Percentiles rank a stretch among this genome's conserved stretches.
Evolutionary conservation across 2,797 vertebrate genomes (phyloP).

Genomic region (Trachops cirrhosus): DNA sequence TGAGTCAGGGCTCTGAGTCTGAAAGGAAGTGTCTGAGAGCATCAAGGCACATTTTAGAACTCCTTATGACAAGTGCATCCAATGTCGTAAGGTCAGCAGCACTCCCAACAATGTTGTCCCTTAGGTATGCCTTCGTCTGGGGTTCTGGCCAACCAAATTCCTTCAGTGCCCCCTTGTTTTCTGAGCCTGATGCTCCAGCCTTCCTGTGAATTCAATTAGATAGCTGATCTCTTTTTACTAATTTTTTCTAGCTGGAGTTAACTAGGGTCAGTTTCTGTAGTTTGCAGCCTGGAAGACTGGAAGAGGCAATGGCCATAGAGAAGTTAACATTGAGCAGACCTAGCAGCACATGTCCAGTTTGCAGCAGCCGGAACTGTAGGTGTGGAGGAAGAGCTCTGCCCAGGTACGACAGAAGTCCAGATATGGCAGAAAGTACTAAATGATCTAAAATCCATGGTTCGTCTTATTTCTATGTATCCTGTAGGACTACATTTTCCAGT

Average conservation of each 20-base stretch:
- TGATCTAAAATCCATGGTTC: not conserved
- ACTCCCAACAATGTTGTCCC: not conserved
- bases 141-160: not conserved
- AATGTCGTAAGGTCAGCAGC: not conserved
- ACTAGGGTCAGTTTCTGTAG: not conserved
- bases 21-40: not conserved
- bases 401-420: not conserved
- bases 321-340: not conserved
- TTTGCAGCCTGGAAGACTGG: not conserved
- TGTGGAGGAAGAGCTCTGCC: not conserved
- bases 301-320: not conserved
- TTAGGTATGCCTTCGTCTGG: not conserved
- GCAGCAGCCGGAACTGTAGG: not conserved
- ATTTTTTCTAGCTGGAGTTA: slow-evolving; percentile 15
- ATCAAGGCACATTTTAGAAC: not conserved
- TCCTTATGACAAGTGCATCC: no score
- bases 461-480: not conserved
- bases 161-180: not conserved
- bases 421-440: not conserved
- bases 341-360: not conserved
- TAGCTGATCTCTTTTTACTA: not conserved
- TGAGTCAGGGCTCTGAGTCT: not conserved
- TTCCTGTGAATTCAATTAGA: not conserved
- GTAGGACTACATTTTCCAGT: not conserved
- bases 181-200: not conserved